A percentile compares a stretch with the other conserved stretches of the same genome.
Conservation (phyloP, 2,797 vertebrate genomes). For the Apogon hyalosoma region DNA sequence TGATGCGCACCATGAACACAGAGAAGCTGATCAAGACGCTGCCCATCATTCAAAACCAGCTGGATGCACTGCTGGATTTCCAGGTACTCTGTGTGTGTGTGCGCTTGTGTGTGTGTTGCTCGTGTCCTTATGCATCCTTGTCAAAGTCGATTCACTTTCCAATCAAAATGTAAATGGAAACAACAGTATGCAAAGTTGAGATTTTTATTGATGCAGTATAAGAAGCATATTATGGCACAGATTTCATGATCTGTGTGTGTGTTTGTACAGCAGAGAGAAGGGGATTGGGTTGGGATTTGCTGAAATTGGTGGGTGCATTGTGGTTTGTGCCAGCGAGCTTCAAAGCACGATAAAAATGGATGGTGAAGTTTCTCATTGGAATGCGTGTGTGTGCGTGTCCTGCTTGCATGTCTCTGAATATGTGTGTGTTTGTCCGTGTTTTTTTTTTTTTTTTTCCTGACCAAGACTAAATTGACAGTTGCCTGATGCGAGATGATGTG, state of each 20-base stretch:
- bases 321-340: slow-evolving; percentile 54
- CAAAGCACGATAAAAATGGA: slow-evolving; percentile 52
- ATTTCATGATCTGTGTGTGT: neutral
- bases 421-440: neutral
- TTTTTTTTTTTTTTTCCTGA: slow-evolving; percentile 6
- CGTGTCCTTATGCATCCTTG: slow-evolving; percentile 12
- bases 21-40: slow-evolving; percentile 95
- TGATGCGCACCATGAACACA: slow-evolving; percentile 95
- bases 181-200: slow-evolving; percentile 23
- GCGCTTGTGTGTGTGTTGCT: slow-evolving; percentile 10
- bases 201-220: slow-evolving; percentile 9
- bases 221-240: slow-evolving; percentile 7
- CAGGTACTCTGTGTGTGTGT: slow-evolving; percentile 79
- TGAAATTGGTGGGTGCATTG: slow-evolving; percentile 52
- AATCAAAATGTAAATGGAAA: slow-evolving; percentile 60
- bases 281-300: slow-evolving; percentile 37
- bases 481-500: slow-evolving; percentile 9
- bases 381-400: slow-evolving; percentile 7
- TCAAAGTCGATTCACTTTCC: slow-evolving; percentile 37
- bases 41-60: slow-evolving; percentile 94
- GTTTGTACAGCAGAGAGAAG: neutral
- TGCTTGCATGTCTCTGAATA: slow-evolving; percentile 12
- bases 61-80: slow-evolving; percentile 95
- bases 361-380: slow-evolving; percentile 39
- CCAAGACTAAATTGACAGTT: slow-evolving; percentile 18